Conservation (phyloP, 2,113 vertebrate species). For the Grammomys surdaster region DNA sequence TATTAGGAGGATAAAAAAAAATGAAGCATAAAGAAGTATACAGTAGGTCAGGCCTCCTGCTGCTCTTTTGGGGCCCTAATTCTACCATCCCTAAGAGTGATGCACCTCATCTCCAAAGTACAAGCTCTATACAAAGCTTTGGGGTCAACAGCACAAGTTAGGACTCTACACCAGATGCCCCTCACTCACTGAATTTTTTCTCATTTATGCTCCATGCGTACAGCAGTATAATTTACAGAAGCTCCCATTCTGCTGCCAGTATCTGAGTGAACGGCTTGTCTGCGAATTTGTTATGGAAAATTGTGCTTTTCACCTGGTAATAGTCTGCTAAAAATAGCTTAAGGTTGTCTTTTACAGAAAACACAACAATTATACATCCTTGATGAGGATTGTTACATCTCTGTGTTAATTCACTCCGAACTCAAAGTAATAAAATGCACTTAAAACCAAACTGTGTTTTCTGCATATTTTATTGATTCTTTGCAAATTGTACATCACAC, state of each 20-base stretch:
- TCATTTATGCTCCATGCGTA: neutral
- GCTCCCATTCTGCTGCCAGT: neutral
- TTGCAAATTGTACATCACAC: too few relatives aligned
- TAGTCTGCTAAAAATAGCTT: neutral
- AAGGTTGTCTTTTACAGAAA: neutral
- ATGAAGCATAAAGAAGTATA: neutral
- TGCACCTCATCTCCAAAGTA: neutral
- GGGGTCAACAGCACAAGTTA: too few relatives aligned
- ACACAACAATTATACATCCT: neutral
- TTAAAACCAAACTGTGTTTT: neutral
- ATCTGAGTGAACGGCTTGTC: neutral
- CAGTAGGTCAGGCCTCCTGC: fast-evolving
- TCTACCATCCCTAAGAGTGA: neutral
- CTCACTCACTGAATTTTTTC: neutral
- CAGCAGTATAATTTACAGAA: neutral
- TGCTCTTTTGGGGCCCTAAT: fast-evolving
- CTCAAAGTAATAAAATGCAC: neutral
- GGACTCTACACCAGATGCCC: neutral
- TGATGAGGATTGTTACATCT: neutral
- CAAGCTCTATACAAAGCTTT: neutral
- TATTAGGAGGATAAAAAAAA: neutral
- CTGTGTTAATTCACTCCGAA: neutral
- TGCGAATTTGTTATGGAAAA: neutral
- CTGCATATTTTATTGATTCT: too few relatives aligned
- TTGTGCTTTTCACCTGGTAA: neutral